A percentile compares a stretch with the other conserved stretches of the same genome.
phyloP scores from a whole-genome alignment of 2,888 invertebrate genomes.

The Gymnoscelis rufifasciata region DNA sequence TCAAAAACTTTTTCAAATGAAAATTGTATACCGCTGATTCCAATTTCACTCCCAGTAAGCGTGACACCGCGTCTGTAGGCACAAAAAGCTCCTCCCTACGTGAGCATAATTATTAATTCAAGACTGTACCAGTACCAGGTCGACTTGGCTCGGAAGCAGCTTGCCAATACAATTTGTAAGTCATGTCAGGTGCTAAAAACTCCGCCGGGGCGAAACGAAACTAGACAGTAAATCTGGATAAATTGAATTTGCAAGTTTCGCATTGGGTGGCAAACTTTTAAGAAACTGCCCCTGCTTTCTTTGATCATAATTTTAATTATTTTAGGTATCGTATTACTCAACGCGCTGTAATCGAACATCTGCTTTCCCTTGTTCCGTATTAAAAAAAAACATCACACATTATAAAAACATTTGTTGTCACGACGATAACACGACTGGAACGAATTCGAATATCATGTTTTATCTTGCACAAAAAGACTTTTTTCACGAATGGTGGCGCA shows the following conservation, averaged over 20 bases:
- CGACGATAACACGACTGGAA: too few relatives aligned
- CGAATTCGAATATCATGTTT: too few relatives aligned
- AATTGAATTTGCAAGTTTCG: slow-evolving; percentile 57
- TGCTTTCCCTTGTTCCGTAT: too few relatives aligned
- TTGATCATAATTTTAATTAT: neutral
- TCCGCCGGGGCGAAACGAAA: slow-evolving; percentile 47
- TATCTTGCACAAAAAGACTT: too few relatives aligned
- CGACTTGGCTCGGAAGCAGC: slow-evolving; percentile 36
- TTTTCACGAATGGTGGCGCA: too few relatives aligned
- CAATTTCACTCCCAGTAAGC: slow-evolving; percentile 13
- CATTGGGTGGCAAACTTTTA: slow-evolving; percentile 43
- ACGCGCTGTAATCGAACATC: too few relatives aligned
- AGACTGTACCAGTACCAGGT: slow-evolving; percentile 28
- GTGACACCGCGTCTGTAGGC: slow-evolving; percentile 17
- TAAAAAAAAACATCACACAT: too few relatives aligned
- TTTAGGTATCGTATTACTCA: too few relatives aligned
- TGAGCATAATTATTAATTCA: slow-evolving; percentile 46
- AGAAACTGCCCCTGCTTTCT: slow-evolving; percentile 38
- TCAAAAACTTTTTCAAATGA: neutral
- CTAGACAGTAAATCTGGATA: slow-evolving; percentile 58
- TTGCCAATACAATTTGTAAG: slow-evolving; percentile 62
- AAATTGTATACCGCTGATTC: slow-evolving; percentile 3
- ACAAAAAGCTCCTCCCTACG: slow-evolving; percentile 24
- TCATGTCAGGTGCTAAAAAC: slow-evolving; percentile 70
- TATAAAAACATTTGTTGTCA: too few relatives aligned